These are phyloP conservation scores for Poicephalus gulielmi DNA, from an alignment of 2,113 vertebrate genomes.

Conservation along the genomic window DNA sequence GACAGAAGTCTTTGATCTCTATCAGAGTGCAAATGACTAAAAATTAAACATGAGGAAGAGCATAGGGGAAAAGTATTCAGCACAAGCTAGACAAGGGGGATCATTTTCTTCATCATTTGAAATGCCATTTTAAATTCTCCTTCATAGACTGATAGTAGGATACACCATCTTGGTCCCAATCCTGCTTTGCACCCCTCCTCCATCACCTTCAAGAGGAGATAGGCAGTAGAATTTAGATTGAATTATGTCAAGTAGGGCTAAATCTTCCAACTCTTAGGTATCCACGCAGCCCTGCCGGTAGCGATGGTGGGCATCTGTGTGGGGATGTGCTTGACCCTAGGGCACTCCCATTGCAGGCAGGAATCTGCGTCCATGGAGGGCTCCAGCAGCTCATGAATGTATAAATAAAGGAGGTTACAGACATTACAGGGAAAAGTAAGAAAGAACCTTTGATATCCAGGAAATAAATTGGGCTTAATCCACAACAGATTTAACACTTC, in stretches of 20 bases:
- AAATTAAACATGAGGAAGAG: constrained; percentile 58
- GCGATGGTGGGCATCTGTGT: not conserved
- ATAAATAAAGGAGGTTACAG: not conserved
- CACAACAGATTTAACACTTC: not conserved
- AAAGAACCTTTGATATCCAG: not conserved
- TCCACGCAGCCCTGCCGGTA: too few species aligned
- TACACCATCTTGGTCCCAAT: not conserved
- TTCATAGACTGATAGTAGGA: not conserved
- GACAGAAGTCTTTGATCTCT: constrained; percentile 61
- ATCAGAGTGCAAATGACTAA: constrained; percentile 54
- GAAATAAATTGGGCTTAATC: not conserved
- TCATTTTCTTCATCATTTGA: constrained; percentile 7
- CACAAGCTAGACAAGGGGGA: not conserved
- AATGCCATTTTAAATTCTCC: constrained; percentile 31
- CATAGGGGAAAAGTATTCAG: not conserved
- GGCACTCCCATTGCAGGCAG: fast-evolving
- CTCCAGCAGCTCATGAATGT: not conserved
- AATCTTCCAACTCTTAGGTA: not conserved
- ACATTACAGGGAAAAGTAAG: not conserved
- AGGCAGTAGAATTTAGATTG: not conserved
- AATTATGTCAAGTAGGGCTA: not conserved
- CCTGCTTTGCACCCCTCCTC: not conserved
- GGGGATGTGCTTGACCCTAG: not conserved
- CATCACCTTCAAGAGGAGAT: not conserved
- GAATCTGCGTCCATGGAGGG: not conserved